Base-by-base conservation (phyloP, 2,797 vertebrate species). In the Rousettus madagascariensis region DNA sequence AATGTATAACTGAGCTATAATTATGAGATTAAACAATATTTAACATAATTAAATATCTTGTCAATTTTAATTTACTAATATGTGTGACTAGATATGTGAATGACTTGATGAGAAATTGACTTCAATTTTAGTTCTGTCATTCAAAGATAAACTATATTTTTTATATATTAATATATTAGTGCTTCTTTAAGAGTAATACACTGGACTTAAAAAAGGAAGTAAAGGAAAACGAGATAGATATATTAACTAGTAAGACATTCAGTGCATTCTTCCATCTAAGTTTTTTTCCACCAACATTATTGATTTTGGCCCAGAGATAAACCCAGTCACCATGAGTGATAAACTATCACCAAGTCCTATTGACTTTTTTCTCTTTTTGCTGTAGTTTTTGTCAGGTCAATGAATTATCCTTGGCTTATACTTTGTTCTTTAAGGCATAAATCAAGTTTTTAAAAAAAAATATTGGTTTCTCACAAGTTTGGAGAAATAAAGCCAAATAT, bases 261-360 rank as follows among this genome's bases (percentile, higher is more conserved):
- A 92, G 77, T 87, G 46, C 82, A 97, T 97, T 97, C 88, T 97
- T 96, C 85, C 97, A 95, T 93, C 77, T 97, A 94, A 93, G 92
- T 28, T 86, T 82, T 97, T 95, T 95, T 92, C 86, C 36, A 89
- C n/a, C 46, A 97, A 90, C 72, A 74, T 36, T 11, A 98, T 98
- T 97, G 98, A 98, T 98, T 98, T 98, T 97, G n/a, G 78, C 83
- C 97, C 89, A 91, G 1, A 63, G 96, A 96, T 97, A 97, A 98
- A 97, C 75, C 96, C 83, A 97, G 95, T 96, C 93, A 92, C 95
- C 59, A 46, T 97, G 93, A 98, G 93, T 96, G 97, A 97, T 97
- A 98, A 98, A 97, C 80, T 96, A 75, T 22, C 85, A 94, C 90
- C 93, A 91, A 95, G 63, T 95, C 85, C 59, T 92, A 97, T 94